Base-by-base conservation (phyloP, 2,113 vertebrate genomes). In the Sinocyclocheilus anshuiensis region DNA sequence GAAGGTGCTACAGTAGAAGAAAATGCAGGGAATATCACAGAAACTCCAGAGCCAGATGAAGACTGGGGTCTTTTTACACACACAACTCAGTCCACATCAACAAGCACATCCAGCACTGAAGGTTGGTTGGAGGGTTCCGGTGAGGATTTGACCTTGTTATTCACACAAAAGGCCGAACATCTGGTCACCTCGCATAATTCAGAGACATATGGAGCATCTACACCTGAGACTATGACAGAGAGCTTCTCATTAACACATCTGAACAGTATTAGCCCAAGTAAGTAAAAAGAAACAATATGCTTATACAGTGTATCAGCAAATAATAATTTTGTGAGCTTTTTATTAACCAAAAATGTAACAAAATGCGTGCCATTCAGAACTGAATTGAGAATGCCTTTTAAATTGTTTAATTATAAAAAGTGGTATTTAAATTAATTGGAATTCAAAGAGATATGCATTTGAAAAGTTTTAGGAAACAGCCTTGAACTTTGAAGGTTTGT, bases 211-310 rank as follows among this genome's bases (percentile, higher is more conserved):
- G 55, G 26, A 2, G 45, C 72, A 57, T 20, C 83, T 0, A 53
- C 75, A 26, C 59, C 85, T 86, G 85, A 86, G 50, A n/a, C 36
- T 33, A 48, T 39, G 24, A 87, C 83, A 55, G n/a, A 74, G 42
- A 67, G 57, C 29, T 65, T 59, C 20, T 71, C 81, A 33, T 50
- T 83, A 24, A 71, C 55, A 55, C 26, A 80, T 88, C 24, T 67
- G 57, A 86, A 16, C 77, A 57, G 45, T 15, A 59, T 76, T 36
- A 86, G 53, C 50, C 22, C 39, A 45, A 85, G 88, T 89, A 87
- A 87, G 88, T 61, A 9, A 24, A 78, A 33, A 76, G 1, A 22
- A 65, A 13, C 12, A 22, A 59, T 3, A n/a, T 86, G 24, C 2
- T 69, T 65, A 24, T 48, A 24, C 12, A 24, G 20, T 48, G 20